phyloP scores from a whole-genome alignment of 2,888 invertebrate species.

The Entomobrya multifasciata region DNA sequence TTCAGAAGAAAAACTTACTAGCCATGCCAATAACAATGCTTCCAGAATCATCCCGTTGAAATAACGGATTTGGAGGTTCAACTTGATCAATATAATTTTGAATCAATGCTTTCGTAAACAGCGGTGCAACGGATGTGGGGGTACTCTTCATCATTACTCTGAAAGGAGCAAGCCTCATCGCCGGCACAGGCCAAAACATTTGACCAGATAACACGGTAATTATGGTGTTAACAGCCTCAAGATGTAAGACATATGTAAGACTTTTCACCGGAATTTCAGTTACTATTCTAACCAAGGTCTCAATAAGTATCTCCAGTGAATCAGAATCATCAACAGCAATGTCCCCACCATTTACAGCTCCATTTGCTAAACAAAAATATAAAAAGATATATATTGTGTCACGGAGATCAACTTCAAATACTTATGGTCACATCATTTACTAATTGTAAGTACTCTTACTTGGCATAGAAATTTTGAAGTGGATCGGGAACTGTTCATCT shows the following conservation, averaged over 20 bases:
- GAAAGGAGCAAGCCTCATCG: conserved; percentile 88
- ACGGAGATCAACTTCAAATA: too few relatives aligned
- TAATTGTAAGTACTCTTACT: conserved; percentile 43
- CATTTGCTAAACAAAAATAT: conserved; percentile 45
- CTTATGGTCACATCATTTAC: too few relatives aligned
- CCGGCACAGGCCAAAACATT: conserved; percentile 87
- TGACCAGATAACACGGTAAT: conserved; percentile 94
- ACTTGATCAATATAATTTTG: conserved; percentile 87
- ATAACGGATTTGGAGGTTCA: conserved; percentile 87
- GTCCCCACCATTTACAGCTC: conserved; percentile 33
- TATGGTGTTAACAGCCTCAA: conserved; percentile 93
- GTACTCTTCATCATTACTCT: conserved; percentile 85
- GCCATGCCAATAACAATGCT: conserved; percentile 91
- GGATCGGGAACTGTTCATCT: conserved; percentile 92
- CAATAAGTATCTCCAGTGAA: conserved; percentile 87
- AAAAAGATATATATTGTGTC: too few relatives aligned
- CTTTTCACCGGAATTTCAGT: conserved; percentile 90
- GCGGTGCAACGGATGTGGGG: conserved; percentile 88
- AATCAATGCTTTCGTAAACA: conserved; percentile 90
- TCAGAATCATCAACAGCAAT: conserved; percentile 65
- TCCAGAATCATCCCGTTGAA: conserved; percentile 86
- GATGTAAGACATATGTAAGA: conserved; percentile 89
- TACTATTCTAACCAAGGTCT: conserved; percentile 89
- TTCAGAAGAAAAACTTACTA: conserved; percentile 81
- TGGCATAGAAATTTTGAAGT: conserved; percentile 85